Evolutionary conservation across 2,888 invertebrate species (phyloP).

Genomic region (Drepana falcataria): DNA sequence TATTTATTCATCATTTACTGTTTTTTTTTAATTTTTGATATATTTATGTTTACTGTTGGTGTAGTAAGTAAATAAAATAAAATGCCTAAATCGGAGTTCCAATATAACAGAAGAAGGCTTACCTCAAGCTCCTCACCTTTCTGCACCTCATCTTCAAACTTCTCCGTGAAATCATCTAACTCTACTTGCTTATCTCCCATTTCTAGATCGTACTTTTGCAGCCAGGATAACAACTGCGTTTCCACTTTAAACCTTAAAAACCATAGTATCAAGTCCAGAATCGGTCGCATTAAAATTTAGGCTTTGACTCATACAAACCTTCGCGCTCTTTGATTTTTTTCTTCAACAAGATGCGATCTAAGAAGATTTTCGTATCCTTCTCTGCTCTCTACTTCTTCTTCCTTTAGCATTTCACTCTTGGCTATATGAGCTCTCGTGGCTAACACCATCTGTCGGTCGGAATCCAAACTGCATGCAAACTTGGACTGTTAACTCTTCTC

Average conservation of each 20-base stretch:
- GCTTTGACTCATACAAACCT: conserved; percentile 33
- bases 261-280: background rate
- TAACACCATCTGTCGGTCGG: conserved; percentile 75
- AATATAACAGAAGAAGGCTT: background rate
- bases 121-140: conserved; percentile 69
- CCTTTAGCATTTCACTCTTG: conserved; percentile 66
- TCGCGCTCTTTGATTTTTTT: conserved; percentile 73
- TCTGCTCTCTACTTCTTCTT: conserved; percentile 60
- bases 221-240: conserved; percentile 76
- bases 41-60: no score
- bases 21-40: no score
- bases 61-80: no score
- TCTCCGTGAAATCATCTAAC: conserved; percentile 68
- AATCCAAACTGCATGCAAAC: conserved; percentile 49
- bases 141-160: conserved; percentile 67
- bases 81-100: no score
- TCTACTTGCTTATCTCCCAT: conserved; percentile 78
- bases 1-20: no score
- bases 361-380: conserved; percentile 65
- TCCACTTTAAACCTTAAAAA: conserved; percentile 72
- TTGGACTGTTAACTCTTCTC: no score
- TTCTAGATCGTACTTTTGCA: conserved; percentile 79
- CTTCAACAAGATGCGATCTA: conserved; percentile 63
- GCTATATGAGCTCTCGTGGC: conserved; percentile 64
- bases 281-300: background rate